Base-by-base conservation (phyloP, 2,888 invertebrate species). In the Cantharis flavilabris region DNA sequence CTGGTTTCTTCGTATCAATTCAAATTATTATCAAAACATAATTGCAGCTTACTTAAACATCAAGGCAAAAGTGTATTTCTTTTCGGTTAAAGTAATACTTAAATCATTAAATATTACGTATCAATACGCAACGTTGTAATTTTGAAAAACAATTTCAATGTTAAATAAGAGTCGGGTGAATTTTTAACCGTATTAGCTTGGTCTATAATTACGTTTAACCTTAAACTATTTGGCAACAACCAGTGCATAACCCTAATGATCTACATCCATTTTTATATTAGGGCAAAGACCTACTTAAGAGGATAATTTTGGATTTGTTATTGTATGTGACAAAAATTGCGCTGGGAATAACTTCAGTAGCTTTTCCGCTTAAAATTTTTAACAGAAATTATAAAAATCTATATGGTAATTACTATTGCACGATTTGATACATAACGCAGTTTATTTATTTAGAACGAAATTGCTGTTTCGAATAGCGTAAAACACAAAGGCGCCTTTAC, bases 191-290 rank as follows among this genome's bases (percentile, higher is more conserved):
- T 28, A 16, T 26, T 28, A 28, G 26, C 23, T 49, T 49, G 30
- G 18, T 30, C 33, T 63, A 65, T 33, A 73, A 73, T 69, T 73
- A 73, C 9, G 16, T 30, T 73, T 14, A 49, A 67, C 72, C 72
- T 73, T 69, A 67, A 73, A 73, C 72, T 73, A 73, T 49, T 73
- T 73, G 72, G 72, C 62, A 69, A 26, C 72, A 73, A 73, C 23
- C 14, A 33, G 67, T 33, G 67, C 67, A 20, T 67, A 67, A 67
- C 65, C 65, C 65, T 67, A 67, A 67, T 67, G 26, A 67, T 67
- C 65, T n/a, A 67, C 65, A 23, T 67, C 23, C 65, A 67, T n/a
- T 67, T 23, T 23, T 67, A 67, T 26, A 23, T 67, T 67, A 67
- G 65, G 20, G 67, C 67, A 73, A 73, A 73, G 72, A 69, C 67